Percentiles rank a stretch among this genome's conserved stretches.
These are phyloP conservation scores for Sebastes nivosus DNA, from an alignment of 2,797 vertebrate genomes.

Conservation along the genomic window DNA sequence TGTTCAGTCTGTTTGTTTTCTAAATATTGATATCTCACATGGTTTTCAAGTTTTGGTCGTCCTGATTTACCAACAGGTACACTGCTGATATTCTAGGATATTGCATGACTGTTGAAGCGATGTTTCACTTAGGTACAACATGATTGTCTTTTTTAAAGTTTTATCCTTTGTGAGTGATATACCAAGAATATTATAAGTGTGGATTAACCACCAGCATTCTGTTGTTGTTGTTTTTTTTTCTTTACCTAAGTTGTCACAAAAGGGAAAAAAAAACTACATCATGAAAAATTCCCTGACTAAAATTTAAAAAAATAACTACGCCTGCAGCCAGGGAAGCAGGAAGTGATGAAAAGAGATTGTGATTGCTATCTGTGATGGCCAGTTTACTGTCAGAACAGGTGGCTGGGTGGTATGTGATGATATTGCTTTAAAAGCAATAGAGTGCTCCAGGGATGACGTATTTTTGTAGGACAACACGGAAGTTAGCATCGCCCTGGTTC, in stretches of 20 bases:
- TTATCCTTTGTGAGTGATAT: background rate
- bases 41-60: background rate
- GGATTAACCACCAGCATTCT: slow-evolving; percentile 9
- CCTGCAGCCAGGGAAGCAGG: slow-evolving; percentile 17
- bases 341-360: slow-evolving; percentile 4
- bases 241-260: slow-evolving; percentile 3
- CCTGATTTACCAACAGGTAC: slow-evolving; percentile 12
- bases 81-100: slow-evolving; percentile 1
- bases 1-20: slow-evolving; percentile 6
- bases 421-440: slow-evolving; percentile 44
- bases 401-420: background rate
- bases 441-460: too few species aligned
- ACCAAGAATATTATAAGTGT: background rate
- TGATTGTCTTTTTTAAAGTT: slow-evolving; percentile 24
- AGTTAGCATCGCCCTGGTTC: too few species aligned
- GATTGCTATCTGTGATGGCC: slow-evolving; percentile 11
- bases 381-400: background rate
- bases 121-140: slow-evolving; percentile 32
- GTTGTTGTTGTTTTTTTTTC: background rate
- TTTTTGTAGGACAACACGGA: too few species aligned
- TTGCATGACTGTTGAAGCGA: slow-evolving; percentile 27
- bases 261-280: background rate
- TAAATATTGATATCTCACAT: background rate
- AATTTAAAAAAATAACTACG: background rate
- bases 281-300: slow-evolving; percentile 4